These are phyloP conservation scores for Propithecus deckenii DNA, from an alignment of 2,797 vertebrate species.

Conservation along the genomic window DNA sequence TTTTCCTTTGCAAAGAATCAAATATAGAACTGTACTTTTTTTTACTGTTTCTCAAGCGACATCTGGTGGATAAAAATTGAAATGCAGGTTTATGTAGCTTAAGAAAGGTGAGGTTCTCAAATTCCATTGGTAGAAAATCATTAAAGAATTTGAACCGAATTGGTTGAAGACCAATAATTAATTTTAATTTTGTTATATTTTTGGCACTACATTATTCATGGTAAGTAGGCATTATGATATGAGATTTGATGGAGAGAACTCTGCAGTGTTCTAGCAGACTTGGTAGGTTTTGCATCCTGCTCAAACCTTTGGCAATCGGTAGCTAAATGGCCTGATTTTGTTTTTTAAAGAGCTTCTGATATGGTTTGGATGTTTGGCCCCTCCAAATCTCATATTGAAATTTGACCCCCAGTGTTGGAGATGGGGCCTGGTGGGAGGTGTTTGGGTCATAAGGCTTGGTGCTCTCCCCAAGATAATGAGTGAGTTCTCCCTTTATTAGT, in stretches of 20 bases:
- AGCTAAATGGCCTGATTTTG: neutral
- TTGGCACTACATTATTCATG: neutral
- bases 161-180: neutral
- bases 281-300: neutral
- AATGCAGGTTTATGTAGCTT: constrained; percentile 36
- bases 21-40: neutral
- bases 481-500: neutral
- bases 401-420: neutral
- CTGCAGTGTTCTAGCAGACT: neutral
- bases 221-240: neutral
- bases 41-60: constrained; percentile 51
- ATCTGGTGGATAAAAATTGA: constrained; percentile 67
- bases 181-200: constrained; percentile 5
- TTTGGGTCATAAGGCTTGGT: neutral
- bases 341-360: neutral
- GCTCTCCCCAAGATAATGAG: neutral
- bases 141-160: neutral
- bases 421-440: neutral
- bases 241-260: neutral
- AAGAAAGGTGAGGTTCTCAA: neutral
- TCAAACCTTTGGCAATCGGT: neutral
- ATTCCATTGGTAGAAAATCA: neutral
- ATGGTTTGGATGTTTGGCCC: neutral
- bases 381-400: neutral
- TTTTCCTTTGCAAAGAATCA: constrained; percentile 17